These are phyloP conservation scores for Monodelphis domestica DNA, from an alignment of 2,797 vertebrate genomes.

Conservation along the genomic window DNA sequence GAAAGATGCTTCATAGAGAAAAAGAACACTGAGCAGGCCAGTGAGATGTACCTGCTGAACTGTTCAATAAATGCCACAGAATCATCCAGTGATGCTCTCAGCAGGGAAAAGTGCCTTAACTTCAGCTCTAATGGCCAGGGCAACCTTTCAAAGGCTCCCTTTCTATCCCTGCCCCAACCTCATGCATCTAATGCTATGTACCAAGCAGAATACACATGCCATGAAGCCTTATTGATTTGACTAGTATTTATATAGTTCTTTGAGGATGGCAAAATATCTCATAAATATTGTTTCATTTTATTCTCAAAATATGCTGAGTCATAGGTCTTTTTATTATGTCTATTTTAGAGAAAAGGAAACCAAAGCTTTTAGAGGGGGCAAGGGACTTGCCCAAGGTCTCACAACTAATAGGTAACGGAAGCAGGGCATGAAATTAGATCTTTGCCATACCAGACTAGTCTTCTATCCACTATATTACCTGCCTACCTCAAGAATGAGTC, in stretches of 20 bases:
- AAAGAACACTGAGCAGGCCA: not conserved
- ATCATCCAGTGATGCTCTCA: not conserved
- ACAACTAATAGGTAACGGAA: not conserved
- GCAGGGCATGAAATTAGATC: not conserved
- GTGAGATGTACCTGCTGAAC: not conserved
- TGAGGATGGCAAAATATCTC: not conserved
- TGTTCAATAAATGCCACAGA: constrained; percentile 7
- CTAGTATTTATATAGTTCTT: not conserved
- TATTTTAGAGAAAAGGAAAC: not conserved
- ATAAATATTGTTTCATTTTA: not conserved
- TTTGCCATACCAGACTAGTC: not conserved
- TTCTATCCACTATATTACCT: not conserved
- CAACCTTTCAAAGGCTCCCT: not conserved
- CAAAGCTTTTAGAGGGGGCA: not conserved
- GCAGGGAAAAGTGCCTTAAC: not conserved
- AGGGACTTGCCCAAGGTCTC: not conserved
- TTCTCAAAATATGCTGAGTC: not conserved
- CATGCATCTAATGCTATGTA: not conserved
- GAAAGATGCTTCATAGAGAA: not conserved
- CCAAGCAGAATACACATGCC: not conserved
- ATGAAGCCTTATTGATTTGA: not conserved
- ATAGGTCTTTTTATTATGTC: not conserved
- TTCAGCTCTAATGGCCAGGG: constrained; percentile 11
- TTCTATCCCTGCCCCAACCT: not conserved
- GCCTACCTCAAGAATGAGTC: not conserved